Conservation (phyloP, 2,888 invertebrate genomes). For the Ctenicera cuprea region DNA sequence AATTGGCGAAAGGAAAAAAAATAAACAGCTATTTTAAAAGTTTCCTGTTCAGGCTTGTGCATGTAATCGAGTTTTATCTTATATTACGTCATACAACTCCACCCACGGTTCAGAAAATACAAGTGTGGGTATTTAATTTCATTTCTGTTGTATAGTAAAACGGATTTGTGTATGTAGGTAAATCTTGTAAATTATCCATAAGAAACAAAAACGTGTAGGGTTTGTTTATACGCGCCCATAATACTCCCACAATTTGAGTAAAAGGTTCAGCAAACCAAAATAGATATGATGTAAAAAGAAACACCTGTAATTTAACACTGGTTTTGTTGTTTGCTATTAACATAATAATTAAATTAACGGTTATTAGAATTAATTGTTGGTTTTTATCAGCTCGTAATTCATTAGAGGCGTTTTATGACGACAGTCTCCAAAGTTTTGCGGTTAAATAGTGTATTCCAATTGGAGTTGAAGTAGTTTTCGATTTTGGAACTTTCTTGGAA, state of each 20-base stretch:
- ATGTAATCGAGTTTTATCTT: neutral
- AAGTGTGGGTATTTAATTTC: too few species aligned
- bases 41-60: neutral
- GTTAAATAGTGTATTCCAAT: too few species aligned
- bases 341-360: constrained; percentile 27
- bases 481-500: too few species aligned
- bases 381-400: neutral
- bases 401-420: constrained; percentile 5
- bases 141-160: too few species aligned
- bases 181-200: neutral
- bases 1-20: constrained; percentile 4
- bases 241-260: constrained; percentile 28
- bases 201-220: neutral
- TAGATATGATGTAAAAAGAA: constrained; percentile 53
- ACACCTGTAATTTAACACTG: constrained; percentile 27
- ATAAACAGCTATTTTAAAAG: neutral
- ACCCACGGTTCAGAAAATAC: neutral
- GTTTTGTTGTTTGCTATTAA: constrained; percentile 15
- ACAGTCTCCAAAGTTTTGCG: too few species aligned
- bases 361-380: constrained; percentile 27
- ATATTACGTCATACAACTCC: neutral
- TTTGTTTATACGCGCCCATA: constrained; percentile 30
- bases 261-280: constrained; percentile 43
- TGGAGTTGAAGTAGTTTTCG: too few species aligned
- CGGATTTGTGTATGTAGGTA: too few species aligned